A percentile compares a stretch with the other conserved stretches of the same genome.
These are phyloP conservation scores for Vidua chalybeata DNA, from an alignment of 2,113 vertebrate genomes.

Conservation along the genomic window DNA sequence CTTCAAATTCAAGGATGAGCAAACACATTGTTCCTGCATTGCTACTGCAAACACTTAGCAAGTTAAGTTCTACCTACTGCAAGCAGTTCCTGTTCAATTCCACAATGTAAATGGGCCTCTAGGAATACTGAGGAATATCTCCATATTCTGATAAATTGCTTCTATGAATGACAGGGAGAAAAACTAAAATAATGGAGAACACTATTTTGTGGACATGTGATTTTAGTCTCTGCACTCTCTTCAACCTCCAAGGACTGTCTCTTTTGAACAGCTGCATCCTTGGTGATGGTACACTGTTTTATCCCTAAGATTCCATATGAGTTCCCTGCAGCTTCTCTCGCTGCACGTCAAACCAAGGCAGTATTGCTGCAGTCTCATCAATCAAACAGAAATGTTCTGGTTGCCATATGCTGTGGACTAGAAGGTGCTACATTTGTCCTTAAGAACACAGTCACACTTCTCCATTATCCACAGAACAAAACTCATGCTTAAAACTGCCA, in stretches of 20 bases:
- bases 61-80: neutral
- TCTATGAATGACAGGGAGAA: neutral
- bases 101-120: neutral
- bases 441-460: neutral
- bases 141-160: neutral
- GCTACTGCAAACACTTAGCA: neutral
- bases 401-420: neutral
- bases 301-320: neutral
- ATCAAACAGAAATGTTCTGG: neutral
- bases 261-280: neutral
- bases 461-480: neutral
- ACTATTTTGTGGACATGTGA: neutral
- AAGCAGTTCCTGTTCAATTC: neutral
- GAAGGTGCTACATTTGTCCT: neutral
- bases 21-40: neutral
- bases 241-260: neutral
- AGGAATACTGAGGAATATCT: neutral
- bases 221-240: neutral
- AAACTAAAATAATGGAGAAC: neutral
- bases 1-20: neutral
- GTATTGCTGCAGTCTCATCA: neutral
- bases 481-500: neutral
- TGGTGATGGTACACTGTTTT: neutral
- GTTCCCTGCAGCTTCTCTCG: neutral
- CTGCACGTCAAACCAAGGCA: neutral